Base-by-base conservation (phyloP, 2,888 invertebrate genomes). In the Agriotes lineatus region DNA sequence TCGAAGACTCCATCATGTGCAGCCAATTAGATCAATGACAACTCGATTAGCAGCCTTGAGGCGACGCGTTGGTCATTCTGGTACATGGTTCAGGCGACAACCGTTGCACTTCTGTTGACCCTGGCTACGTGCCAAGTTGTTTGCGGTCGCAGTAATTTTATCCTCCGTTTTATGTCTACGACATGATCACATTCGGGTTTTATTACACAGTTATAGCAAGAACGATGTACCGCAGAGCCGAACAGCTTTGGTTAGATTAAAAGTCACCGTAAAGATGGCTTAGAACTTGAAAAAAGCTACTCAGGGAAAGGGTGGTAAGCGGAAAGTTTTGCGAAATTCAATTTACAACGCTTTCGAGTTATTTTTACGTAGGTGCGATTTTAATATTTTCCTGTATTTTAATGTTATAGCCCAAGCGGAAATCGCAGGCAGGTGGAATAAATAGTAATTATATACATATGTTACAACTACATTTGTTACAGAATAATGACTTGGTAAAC, bases 31-130 rank as follows among this genome's bases (percentile, higher is more conserved):
- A 30, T 10, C 44, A 37, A 50, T 67, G 67, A 61, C 60, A 60
- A 52, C 35, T 67, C 52, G 67, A 67, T 67, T 67, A 67, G 61
- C 54, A 19, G 35, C 61, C 60, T 61, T 52, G 60, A 45, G 30
- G 35, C 18, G 18, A 30, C 37, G 48, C 12, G 18, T 4, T 14
- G 30, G 57, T 56, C 57, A 64, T 64, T 62, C 57, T 59, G 57
- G 7, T 20, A 20, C 57, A 12, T 6, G 52, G 16, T 52, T 30
- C 52, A 12, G 12, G 52, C 33, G 52, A 37, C 39, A 57, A 16
- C 10, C 12, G 39, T 57, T 57, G 57, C 39, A 57, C 57, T 57
- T 37, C 39, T 39, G 18, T 52, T 52, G 52, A 57, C 57, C 22
- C 57, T 57, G 57, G 57, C 57, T 5, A 39, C 22, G 6, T 39